These are phyloP conservation scores for Limnephilus lunatus DNA, from an alignment of 2,888 invertebrate genomes.

Conservation along the genomic window DNA sequence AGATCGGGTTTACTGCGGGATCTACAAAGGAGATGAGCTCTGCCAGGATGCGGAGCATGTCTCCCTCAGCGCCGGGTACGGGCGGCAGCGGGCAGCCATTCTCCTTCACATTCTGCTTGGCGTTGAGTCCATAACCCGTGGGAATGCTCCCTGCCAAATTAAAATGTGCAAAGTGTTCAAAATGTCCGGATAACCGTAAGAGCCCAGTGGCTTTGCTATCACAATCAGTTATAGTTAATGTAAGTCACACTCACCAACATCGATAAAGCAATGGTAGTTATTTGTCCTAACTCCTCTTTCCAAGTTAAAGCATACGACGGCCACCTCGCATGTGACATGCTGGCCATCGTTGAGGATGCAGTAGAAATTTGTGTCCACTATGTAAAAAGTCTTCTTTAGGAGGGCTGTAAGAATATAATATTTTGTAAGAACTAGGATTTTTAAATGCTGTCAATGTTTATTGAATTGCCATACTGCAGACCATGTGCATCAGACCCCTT, in stretches of 20 bases:
- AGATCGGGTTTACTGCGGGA: constrained; percentile 35
- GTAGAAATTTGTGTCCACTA: constrained; percentile 56
- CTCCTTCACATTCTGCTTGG: constrained; percentile 12
- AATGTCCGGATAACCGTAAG: no score
- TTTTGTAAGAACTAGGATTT: no score
- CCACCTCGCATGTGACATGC: constrained; percentile 58
- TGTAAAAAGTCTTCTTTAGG: constrained; percentile 25
- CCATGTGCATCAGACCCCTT: no score
- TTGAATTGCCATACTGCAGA: no score
- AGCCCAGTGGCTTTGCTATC: no score
- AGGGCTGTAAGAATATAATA: constrained; percentile 22
- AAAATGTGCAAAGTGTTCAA: not conserved
- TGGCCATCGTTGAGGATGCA: constrained; percentile 31
- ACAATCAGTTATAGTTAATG: no score
- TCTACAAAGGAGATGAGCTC: constrained; percentile 9
- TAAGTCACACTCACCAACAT: constrained; percentile 41
- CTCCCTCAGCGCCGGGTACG: constrained; percentile 2
- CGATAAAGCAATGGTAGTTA: constrained; percentile 44
- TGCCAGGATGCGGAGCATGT: constrained; percentile 42
- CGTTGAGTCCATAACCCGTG: constrained; percentile 50
- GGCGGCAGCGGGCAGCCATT: constrained; percentile 50
- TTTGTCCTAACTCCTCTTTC: constrained; percentile 31
- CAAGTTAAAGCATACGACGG: constrained; percentile 44
- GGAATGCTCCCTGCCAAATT: constrained; percentile 51
- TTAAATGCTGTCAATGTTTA: no score